Base-by-base conservation (phyloP, 2,113 vertebrate genomes). In the Micromys minutus region DNA sequence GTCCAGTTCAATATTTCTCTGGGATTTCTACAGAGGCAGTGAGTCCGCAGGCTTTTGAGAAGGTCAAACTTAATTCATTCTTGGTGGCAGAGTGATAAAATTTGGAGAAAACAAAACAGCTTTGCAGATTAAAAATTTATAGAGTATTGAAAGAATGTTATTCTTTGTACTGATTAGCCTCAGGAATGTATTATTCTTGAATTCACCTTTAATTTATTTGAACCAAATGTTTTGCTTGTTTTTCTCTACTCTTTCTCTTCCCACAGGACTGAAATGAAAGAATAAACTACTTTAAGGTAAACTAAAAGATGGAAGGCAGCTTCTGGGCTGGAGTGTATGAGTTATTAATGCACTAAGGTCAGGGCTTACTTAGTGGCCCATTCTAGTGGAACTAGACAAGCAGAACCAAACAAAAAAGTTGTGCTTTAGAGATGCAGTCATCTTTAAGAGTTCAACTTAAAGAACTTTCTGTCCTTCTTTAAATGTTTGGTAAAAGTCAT, bases 1-100 rank as follows among this genome's bases (percentile, higher is more conserved):
- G 36, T 90, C 72, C 36, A 85, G n/a, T 93, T 9, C 29, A 85
- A 72, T 42, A 88, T 85, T 50, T 85, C 36, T 92, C 39, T 83
- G 84, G 42, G 16, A 85, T 77, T 96, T 94, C 84, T 96, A 92
- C 22, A 52, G 63, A 59, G 71, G 87, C 74, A 76, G 29, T 36
- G 34, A 55, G 29, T 59, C 90, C 94, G 93, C 22, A 90, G 42
- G 22, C 39, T 90, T 93, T 96, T 93, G 24, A 96, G 81, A 96
- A 94, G 74, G 65, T 94, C 88, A 95, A 96, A 92, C 77, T 93
- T 94, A 96, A 97, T 97, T 96, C 87, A 52, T 95, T 95, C 12
- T 90, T 93, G 87, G 45, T 80, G 36, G 39, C 31, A 94, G 26
- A 69, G 45, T 88, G 91, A 67, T 86, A 95, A 94, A 76, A 96